These are phyloP conservation scores for Scotopteryx bipunctaria DNA, from an alignment of 2,888 invertebrate genomes.

Conservation along the genomic window DNA sequence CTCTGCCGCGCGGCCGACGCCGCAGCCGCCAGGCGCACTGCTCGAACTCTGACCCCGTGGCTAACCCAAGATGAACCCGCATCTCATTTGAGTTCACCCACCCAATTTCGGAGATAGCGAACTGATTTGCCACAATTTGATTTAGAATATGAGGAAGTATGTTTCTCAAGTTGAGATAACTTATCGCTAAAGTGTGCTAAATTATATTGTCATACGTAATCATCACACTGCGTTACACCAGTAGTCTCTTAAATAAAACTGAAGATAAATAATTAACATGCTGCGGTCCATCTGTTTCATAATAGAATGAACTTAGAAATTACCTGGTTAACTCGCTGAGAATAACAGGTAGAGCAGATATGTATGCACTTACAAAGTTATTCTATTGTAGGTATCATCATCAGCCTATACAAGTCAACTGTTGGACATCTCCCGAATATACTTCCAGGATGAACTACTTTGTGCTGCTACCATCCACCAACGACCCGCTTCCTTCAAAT, in stretches of 20 bases:
- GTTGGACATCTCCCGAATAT: too few species aligned
- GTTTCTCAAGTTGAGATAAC: conserved; percentile 32
- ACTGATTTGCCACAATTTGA: conserved; percentile 57
- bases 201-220: conserved; percentile 12
- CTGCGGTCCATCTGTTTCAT: too few species aligned
- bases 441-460: too few species aligned
- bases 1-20: conserved; percentile 54
- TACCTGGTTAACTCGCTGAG: too few species aligned
- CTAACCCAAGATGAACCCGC: conserved; percentile 69
- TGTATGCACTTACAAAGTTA: too few species aligned
- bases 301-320: too few species aligned
- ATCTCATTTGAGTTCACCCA: conserved; percentile 77
- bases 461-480: too few species aligned
- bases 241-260: neutral
- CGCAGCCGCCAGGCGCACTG: conserved; percentile 50
- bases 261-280: too few species aligned
- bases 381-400: too few species aligned
- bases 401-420: too few species aligned
- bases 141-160: conserved; percentile 60
- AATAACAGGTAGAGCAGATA: too few species aligned
- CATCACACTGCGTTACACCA: neutral
- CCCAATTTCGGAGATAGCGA: conserved; percentile 75
- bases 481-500: too few species aligned
- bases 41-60: conserved; percentile 65
- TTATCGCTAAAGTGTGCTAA: conserved; percentile 25